Conservation (phyloP, 1,140 invertebrate species). For the Ericerus pela region DNA sequence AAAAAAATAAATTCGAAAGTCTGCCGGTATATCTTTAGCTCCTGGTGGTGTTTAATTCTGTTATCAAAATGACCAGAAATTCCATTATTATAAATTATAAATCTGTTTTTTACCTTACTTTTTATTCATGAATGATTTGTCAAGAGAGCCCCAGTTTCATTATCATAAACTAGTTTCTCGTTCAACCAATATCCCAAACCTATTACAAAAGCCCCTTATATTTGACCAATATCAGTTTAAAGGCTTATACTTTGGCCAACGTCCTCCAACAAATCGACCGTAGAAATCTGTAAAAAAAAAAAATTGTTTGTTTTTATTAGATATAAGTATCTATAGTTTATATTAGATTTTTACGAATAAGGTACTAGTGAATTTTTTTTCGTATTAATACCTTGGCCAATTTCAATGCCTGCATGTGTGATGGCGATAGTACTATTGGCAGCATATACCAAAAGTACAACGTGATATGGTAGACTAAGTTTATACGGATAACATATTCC, state of each 20-base stretch:
- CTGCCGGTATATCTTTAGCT: conserved; percentile 68
- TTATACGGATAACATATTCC: conserved; percentile 84
- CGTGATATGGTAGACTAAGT: conserved; percentile 49
- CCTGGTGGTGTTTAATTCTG: conserved; percentile 66
- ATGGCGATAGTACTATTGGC: conserved; percentile 80
- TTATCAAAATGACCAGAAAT: no score
- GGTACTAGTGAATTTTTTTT: conserved; percentile 57
- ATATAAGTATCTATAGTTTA: no score
- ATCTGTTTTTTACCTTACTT: no score
- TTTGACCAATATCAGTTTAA: conserved; percentile 67
- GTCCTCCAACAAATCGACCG: conserved; percentile 63
- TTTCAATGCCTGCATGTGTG: conserved; percentile 84
- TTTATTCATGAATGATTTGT: conserved; percentile 62
- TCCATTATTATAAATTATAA: no score
- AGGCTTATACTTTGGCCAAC: conserved; percentile 59
- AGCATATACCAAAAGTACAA: conserved; percentile 76
- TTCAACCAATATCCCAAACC: conserved; percentile 64
- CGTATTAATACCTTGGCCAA: conserved; percentile 90
- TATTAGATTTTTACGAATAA: background rate
- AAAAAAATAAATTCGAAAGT: conserved; percentile 63
- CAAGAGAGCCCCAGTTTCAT: conserved; percentile 45
- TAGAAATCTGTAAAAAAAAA: conserved; percentile 32
- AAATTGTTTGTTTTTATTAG: no score
- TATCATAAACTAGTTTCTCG: conserved; percentile 54
- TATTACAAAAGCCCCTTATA: conserved; percentile 78